phyloP scores from a whole-genome alignment of 2,113 vertebrate genomes.

The Clarias magur region DNA sequence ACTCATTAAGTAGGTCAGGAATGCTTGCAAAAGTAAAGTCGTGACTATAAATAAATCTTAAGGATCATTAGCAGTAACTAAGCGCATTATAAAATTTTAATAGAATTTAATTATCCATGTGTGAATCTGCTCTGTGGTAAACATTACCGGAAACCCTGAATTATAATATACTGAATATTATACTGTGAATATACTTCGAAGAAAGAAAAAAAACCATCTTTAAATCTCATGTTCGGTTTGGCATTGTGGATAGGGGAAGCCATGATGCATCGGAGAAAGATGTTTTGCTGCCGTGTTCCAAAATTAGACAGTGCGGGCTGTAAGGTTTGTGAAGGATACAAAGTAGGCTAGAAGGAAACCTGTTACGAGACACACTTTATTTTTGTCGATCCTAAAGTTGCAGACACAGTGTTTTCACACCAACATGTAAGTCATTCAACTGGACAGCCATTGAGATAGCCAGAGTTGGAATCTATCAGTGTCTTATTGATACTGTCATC shows the following conservation, averaged over 20 bases:
- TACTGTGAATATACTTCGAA: too few species aligned
- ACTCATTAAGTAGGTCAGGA: not conserved
- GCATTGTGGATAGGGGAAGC: not conserved
- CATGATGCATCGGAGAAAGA: not conserved
- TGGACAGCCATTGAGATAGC: not conserved
- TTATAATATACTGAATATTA: not conserved
- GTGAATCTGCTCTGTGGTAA: not conserved
- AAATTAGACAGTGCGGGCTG: not conserved
- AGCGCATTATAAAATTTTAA: not conserved
- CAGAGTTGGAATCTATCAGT: not conserved
- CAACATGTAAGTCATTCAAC: not conserved
- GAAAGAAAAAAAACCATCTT: too few species aligned
- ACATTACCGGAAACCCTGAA: not conserved
- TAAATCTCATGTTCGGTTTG: not conserved
- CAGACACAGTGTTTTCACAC: not conserved
- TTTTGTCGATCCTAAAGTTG: not conserved
- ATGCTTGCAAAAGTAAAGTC: not conserved
- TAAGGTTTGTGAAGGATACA: not conserved
- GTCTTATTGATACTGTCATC: not conserved
- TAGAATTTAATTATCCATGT: not conserved
- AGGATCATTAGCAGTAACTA: not conserved
- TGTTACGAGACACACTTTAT: not conserved
- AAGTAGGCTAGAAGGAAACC: not conserved
- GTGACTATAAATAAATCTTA: not conserved
- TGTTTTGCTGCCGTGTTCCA: not conserved